Evolutionary conservation across 1,140 invertebrate genomes (phyloP).

Genomic region (Gryon sp.): DNA sequence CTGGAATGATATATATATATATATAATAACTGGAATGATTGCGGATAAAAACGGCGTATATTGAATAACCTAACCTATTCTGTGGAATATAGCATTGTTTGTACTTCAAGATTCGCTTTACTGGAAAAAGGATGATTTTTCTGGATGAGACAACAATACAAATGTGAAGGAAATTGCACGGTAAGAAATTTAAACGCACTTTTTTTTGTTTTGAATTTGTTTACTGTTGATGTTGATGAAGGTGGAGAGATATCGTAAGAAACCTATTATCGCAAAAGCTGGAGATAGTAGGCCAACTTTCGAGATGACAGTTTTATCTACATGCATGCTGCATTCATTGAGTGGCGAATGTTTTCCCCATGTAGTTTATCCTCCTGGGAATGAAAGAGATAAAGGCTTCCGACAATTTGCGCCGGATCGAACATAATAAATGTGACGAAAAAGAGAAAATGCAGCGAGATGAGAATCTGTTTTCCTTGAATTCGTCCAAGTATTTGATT

Average conservation of each 20-base stretch:
- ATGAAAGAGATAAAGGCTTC: constrained; percentile 39
- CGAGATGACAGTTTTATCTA: constrained; percentile 75
- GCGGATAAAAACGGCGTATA: constrained; percentile 16
- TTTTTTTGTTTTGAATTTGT: constrained; percentile 19
- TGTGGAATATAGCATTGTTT: too few species aligned
- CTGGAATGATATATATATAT: constrained; percentile 4
- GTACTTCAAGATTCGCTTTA: too few species aligned
- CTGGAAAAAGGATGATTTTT: too few species aligned
- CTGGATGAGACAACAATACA: too few species aligned
- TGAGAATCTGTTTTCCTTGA: neutral
- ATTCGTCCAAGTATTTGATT: too few species aligned
- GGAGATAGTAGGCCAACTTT: constrained; percentile 77
- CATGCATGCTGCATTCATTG: constrained; percentile 61
- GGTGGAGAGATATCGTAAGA: constrained; percentile 60
- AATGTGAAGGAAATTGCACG: too few species aligned
- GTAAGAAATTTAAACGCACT: too few species aligned
- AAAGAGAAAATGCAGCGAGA: constrained; percentile 26
- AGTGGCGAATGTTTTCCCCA: constrained; percentile 54
- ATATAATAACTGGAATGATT: too few species aligned
- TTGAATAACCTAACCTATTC: constrained; percentile 30
- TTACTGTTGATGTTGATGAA: constrained; percentile 32
- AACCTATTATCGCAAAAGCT: constrained; percentile 58
- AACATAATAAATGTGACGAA: constrained; percentile 33
- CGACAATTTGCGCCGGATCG: constrained; percentile 31
- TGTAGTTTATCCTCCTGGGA: constrained; percentile 43